phyloP scores from a whole-genome alignment of 2,797 vertebrate genomes.

The Linurgus olivaceus region DNA sequence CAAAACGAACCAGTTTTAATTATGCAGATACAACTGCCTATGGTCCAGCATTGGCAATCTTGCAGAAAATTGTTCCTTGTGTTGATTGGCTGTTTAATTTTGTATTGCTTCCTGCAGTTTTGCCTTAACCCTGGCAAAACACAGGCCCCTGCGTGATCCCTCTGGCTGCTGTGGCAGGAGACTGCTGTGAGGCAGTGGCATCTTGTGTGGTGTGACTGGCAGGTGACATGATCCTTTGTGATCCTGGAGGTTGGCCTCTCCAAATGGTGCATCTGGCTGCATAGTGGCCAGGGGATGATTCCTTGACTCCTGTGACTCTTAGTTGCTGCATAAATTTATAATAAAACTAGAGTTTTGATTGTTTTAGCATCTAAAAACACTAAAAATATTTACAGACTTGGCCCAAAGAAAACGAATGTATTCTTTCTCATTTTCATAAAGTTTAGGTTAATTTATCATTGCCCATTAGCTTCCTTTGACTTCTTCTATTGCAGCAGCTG shows the following conservation, averaged over 20 bases:
- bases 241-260: not conserved
- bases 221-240: not conserved
- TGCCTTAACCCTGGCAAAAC: not conserved
- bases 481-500: not conserved
- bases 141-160: not conserved
- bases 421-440: not conserved
- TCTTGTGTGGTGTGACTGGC: not conserved
- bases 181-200: not conserved
- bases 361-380: not conserved
- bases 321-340: not conserved
- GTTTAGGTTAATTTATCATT: not conserved
- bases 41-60: constrained; percentile 6
- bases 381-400: not conserved
- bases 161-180: not conserved
- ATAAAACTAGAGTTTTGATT: not conserved
- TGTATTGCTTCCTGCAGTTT: not conserved
- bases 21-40: not conserved
- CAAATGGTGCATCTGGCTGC: not conserved
- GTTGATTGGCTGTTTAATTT: not conserved
- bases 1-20: not conserved
- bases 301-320: not conserved
- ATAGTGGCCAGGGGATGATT: not conserved
- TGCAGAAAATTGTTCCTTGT: not conserved
- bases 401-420: not conserved
- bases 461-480: not conserved